Conservation (phyloP, 2,797 vertebrate species). For the Urocyon cinereoargenteus region DNA sequence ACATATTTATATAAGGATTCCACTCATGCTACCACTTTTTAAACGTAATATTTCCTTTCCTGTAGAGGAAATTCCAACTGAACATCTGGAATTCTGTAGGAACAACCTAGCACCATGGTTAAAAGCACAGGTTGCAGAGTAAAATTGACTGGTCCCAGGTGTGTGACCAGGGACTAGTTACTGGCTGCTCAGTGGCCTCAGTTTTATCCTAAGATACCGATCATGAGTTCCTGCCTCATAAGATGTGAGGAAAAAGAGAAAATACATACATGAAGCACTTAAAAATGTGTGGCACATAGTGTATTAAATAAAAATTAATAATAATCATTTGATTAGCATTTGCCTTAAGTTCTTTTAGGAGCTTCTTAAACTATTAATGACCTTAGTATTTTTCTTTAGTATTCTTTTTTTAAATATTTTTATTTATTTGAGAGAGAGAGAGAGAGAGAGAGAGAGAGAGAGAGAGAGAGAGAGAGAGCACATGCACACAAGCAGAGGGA, state of each 20-base stretch:
- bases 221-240: background rate
- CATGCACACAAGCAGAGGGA: too few species aligned
- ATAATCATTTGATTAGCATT: background rate
- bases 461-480: too few species aligned
- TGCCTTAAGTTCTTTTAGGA: background rate
- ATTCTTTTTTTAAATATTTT: too few species aligned
- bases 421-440: too few species aligned
- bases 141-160: background rate
- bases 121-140: background rate
- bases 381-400: background rate
- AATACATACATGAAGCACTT: background rate
- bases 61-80: background rate
- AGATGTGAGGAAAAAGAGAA: background rate
- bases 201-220: background rate
- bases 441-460: too few species aligned
- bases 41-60: background rate
- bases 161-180: background rate
- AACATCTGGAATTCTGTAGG: background rate
- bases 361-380: background rate
- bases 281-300: background rate
- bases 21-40: background rate
- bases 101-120: background rate
- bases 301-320: background rate
- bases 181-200: background rate
- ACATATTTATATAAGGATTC: background rate